Evolutionary conservation across 2,888 invertebrate species (phyloP).

Genomic region (Sepiola atlantica): DNA sequence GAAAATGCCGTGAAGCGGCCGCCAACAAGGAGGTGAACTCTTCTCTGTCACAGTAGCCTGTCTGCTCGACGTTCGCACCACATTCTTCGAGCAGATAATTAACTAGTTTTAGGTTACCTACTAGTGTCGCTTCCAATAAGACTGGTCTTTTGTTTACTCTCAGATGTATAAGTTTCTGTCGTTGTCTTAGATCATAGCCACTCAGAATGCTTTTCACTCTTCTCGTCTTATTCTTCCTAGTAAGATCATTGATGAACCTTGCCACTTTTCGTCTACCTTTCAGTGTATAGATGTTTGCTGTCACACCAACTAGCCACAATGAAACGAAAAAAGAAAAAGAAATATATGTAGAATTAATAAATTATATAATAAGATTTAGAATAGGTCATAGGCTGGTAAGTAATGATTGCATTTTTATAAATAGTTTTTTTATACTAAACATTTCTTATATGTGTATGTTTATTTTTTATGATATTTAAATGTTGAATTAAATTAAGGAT

Average conservation of each 20-base stretch:
- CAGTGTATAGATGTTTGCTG: not conserved
- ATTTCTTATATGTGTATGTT: too few relatives aligned
- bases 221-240: not conserved
- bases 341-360: too few relatives aligned
- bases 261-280: slow-evolving; percentile 41
- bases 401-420: too few relatives aligned
- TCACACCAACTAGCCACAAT: not conserved
- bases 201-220: not conserved
- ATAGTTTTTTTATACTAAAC: too few relatives aligned
- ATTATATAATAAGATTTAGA: too few relatives aligned
- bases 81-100: slow-evolving; percentile 33
- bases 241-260: not conserved
- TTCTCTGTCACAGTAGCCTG: not conserved
- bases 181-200: not conserved
- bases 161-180: not conserved
- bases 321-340: not conserved
- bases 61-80: not conserved
- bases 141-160: not conserved
- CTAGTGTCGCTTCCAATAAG: not conserved
- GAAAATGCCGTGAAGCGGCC: not conserved
- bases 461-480: too few relatives aligned
- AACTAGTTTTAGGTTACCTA: not conserved
- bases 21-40: not conserved
- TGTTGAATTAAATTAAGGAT: too few relatives aligned
- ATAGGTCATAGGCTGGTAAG: too few relatives aligned